Evolutionary conservation across 2,797 vertebrate species (phyloP).

Genomic region (Poliocrania exsul): DNA sequence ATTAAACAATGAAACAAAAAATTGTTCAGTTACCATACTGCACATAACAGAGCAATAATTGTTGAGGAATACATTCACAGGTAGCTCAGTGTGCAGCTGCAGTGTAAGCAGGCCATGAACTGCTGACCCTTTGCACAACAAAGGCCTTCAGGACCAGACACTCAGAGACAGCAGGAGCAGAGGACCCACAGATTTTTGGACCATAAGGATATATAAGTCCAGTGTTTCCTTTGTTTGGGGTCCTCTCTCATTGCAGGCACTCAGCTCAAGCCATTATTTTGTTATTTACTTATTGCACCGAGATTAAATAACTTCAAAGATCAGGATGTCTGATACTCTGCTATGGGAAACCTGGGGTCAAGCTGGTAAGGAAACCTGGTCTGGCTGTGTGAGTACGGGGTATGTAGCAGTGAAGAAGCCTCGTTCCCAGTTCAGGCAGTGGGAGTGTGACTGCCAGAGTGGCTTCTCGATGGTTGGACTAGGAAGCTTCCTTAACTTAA

Average conservation of each 20-base stretch:
- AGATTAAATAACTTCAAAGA: neutral
- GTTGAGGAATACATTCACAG: neutral
- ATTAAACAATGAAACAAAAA: neutral
- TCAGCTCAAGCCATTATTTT: neutral
- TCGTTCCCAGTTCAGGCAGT: neutral
- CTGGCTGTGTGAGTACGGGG: neutral
- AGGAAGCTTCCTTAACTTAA: neutral
- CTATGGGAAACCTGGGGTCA: neutral
- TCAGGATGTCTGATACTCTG: neutral
- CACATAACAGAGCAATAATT: neutral
- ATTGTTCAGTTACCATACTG: neutral
- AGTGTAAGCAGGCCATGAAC: neutral
- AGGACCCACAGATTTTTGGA: neutral
- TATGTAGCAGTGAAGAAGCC: neutral
- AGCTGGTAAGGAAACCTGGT: neutral
- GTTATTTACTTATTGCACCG: neutral
- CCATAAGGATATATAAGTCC: neutral
- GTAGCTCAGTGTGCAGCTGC: neutral
- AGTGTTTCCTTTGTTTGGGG: neutral
- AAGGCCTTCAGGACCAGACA: neutral
- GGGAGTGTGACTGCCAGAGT: neutral
- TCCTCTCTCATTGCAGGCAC: neutral
- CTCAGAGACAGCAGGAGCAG: neutral
- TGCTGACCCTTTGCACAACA: neutral
- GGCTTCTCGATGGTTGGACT: neutral